phyloP scores from a whole-genome alignment of 2,113 vertebrate genomes.

The Hiodon alosoides region DNA sequence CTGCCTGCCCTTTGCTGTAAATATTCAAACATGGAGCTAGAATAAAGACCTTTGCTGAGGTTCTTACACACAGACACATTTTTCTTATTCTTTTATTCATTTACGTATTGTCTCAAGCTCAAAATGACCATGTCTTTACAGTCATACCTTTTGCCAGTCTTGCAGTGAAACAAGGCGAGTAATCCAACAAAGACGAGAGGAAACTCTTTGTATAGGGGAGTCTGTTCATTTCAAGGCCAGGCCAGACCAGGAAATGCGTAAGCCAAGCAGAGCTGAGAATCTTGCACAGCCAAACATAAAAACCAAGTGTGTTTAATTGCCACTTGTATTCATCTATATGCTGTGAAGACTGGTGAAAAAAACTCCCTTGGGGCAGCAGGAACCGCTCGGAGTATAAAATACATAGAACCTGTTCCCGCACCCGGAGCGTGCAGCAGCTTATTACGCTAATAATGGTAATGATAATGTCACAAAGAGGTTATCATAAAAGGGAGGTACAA shows the following conservation, averaged over 20 bases:
- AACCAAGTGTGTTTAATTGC: neutral
- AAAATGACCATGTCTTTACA: constrained; percentile 7
- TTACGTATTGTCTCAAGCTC: constrained; percentile 20
- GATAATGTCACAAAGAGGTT: neutral
- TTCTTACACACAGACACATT: neutral
- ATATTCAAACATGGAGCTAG: no score
- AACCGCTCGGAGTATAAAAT: neutral
- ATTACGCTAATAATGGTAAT: neutral
- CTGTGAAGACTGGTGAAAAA: neutral
- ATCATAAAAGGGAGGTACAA: neutral
- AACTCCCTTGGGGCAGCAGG: neutral
- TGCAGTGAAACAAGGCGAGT: constrained; percentile 4
- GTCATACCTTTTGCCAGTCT: constrained; percentile 4
- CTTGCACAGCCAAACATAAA: neutral
- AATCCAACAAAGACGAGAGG: neutral
- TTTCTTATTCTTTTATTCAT: neutral
- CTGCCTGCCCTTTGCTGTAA: no score
- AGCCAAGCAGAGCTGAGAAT: neutral
- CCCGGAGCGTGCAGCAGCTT: neutral
- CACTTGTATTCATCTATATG: neutral
- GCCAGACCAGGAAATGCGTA: neutral
- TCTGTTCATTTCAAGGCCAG: neutral
- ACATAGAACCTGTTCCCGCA: neutral
- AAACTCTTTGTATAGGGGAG: neutral
- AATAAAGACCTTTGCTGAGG: no score